Evolutionary conservation across 2,113 vertebrate species (phyloP).

Genomic region (Grallaria varia): DNA sequence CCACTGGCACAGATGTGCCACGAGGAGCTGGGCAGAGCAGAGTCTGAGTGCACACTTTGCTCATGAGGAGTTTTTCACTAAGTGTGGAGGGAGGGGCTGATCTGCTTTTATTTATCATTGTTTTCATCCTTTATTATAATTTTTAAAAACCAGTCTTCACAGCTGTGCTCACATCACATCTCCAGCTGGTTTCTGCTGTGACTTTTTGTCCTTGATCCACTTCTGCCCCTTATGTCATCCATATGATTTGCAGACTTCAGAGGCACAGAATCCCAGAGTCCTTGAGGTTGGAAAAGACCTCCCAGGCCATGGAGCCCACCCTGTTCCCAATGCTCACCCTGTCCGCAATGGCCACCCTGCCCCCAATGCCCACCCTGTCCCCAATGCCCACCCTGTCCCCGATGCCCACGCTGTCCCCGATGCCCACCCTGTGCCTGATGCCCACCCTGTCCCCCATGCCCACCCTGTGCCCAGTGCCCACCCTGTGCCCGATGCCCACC

Average conservation of each 20-base stretch:
- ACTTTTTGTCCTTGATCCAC: neutral
- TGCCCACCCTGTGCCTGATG: too few species aligned
- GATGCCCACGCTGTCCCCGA: neutral
- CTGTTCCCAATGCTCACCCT: too few species aligned
- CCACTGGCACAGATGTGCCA: too few species aligned
- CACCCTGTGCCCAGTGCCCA: neutral
- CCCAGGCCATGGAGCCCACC: neutral
- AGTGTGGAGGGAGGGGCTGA: neutral
- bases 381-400: too few species aligned
- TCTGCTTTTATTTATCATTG: neutral
- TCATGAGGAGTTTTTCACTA: neutral
- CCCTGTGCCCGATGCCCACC: too few species aligned
- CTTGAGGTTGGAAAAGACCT: too few species aligned
- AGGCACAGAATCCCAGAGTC: neutral
- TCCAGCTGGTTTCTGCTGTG: neutral
- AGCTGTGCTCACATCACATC: neutral
- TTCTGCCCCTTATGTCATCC: too few species aligned
- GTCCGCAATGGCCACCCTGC: neutral
- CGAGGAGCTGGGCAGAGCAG: neutral
- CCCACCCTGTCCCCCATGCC: neutral
- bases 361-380: neutral
- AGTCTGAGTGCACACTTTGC: accelerated
- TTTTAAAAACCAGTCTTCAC: neutral
- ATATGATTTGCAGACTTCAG: too few species aligned
- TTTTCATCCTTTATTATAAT: neutral